Base-by-base conservation (phyloP, 2,797 vertebrate genomes). In the Thunnus albacares region DNA sequence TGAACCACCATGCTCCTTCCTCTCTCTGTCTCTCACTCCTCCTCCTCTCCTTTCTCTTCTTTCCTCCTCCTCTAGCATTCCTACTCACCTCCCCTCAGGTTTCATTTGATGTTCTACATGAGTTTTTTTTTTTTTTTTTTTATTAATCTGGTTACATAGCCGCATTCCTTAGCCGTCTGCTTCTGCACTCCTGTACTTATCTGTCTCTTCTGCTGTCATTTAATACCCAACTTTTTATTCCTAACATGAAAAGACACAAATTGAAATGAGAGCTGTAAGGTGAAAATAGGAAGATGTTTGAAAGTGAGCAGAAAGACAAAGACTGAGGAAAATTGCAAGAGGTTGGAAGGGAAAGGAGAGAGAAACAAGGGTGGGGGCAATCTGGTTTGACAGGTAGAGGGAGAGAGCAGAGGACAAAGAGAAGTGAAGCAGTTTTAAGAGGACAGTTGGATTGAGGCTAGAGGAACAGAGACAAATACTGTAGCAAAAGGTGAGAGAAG, bases 161-260 rank as follows among this genome's bases (percentile, higher is more conserved):
- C 61, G 30, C 58, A 52, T 77, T 68, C 60, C 61, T 74, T 59
- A 75, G 55, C 79, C 67, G 41, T 68, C 64, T 84, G 45, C 55
- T 15, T 71, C 57, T 71, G 64, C 58, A 4, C 57, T 61, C 24
- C 8, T 62, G 38, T 43, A 62, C 59, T 38, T 57, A 61, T 73
- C 70, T 49, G 7, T 51, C 20, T 55, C n/a, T 41, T 63, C 83
- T 45, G 10, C 38, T 79, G 28, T 86, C 61, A 81, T 79, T 66
- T 77, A 64, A 75, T 55, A 67, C 20, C 38, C 17, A 79, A 43
- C 56, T 56, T 82, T 86, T 92, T 65, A 85, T 82, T 75, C 47
- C 55, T 20, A 67, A 53, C 43, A 49, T 80, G 22, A 60, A 83
- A 83, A 82, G 82, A 43, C 17, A 63, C 26, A 81, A 77, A 82